These are phyloP conservation scores for Tetranychus piercei DNA, from an alignment of 2,888 invertebrate species.

Conservation along the genomic window DNA sequence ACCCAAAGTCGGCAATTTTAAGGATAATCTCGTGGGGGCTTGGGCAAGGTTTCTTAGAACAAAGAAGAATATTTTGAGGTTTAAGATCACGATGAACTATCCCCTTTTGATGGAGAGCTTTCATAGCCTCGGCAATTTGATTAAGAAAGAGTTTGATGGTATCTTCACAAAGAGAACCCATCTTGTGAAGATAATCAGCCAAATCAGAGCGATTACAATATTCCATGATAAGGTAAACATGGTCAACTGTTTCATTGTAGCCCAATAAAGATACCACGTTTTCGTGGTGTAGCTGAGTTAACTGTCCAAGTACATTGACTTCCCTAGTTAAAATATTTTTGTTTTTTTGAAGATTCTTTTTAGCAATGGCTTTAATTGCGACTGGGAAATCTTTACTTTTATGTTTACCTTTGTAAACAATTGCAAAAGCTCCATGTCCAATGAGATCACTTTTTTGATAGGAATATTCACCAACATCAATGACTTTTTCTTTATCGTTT, in stretches of 20 bases:
- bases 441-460: conserved; percentile 91
- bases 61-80: conserved; percentile 93
- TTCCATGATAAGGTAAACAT: conserved; percentile 97
- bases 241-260: conserved; percentile 84
- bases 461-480: conserved; percentile 69
- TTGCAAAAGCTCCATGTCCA: conserved; percentile 97
- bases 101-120: conserved; percentile 85
- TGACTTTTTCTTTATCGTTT: neutral
- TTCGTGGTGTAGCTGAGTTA: conserved; percentile 90
- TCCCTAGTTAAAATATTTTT: conserved; percentile 93
- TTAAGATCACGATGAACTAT: conserved; percentile 97
- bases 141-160: conserved; percentile 83
- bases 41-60: conserved; percentile 50
- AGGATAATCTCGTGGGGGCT: conserved; percentile 69
- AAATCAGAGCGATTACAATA: conserved; percentile 98
- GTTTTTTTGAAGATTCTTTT: conserved; percentile 90
- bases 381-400: conserved; percentile 68
- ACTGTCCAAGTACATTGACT: conserved; percentile 80
- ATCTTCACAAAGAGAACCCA: conserved; percentile 88
- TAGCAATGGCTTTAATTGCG: conserved; percentile 92
- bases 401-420: conserved; percentile 92
- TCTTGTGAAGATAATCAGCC: conserved; percentile 83
- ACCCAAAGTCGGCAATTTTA: conserved; percentile 93
- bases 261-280: conserved; percentile 93
- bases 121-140: conserved; percentile 89